phyloP scores from a whole-genome alignment of 64 coral and sea anemone genomes.

The Acropora tenuis region DNA sequence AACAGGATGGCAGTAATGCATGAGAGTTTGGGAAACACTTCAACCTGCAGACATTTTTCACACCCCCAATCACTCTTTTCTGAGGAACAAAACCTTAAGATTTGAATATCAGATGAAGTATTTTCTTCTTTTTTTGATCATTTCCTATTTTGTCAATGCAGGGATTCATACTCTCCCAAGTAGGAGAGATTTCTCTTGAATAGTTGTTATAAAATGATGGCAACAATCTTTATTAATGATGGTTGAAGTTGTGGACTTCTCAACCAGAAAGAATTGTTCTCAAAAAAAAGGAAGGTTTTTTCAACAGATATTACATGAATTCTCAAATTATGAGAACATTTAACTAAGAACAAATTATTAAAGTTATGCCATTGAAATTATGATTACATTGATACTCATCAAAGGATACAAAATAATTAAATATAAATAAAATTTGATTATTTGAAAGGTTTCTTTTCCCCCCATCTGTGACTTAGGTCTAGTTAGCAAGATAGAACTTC shows the following conservation, averaged over 20 bases:
- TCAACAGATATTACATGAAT: not conserved
- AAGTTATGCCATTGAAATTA: conserved; percentile 3
- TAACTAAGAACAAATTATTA: not conserved
- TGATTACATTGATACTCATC: not conserved
- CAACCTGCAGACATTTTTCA: no score
- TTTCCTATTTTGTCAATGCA: no score
- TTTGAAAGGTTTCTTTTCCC: not conserved
- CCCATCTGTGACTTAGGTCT: not conserved
- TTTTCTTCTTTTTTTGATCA: no score
- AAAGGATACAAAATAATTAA: conserved; percentile 7
- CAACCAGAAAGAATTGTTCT: not conserved
- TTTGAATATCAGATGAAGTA: no score
- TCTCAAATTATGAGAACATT: not conserved
- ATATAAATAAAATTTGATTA: not conserved
- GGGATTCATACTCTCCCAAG: not conserved
- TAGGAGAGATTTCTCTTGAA: no score
- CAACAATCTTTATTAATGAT: no score
- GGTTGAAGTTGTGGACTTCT: not conserved
- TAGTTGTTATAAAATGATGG: no score
- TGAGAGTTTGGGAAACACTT: no score
- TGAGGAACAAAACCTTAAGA: no score
- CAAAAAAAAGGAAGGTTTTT: not conserved
- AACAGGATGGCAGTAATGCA: no score
- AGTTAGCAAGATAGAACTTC: no score
- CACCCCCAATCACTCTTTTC: no score